A percentile compares a stretch with the other conserved stretches of the same genome.
phyloP scores from a whole-genome alignment of 2,797 vertebrate species.

The Lutjanus argentimaculatus region DNA sequence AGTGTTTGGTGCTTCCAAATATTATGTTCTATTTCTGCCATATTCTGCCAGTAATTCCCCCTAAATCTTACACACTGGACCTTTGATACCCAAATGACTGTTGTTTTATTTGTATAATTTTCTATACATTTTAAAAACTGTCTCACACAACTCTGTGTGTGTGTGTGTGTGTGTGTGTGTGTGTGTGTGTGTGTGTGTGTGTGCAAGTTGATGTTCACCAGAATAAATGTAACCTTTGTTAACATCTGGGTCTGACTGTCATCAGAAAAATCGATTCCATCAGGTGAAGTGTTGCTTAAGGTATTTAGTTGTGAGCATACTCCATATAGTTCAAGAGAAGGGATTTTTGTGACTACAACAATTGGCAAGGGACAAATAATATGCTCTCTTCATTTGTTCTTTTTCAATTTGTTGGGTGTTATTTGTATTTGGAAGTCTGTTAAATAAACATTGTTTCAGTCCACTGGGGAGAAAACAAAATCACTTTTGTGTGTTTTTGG shows the following conservation, averaged over 20 bases:
- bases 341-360: not conserved
- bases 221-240: not conserved
- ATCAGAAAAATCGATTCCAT: not conserved
- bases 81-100: not conserved
- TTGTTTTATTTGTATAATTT: conserved; percentile 14
- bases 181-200: not conserved
- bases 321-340: not conserved
- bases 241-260: not conserved
- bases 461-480: not conserved
- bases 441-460: not conserved
- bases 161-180: not conserved
- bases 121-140: not conserved
- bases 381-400: not conserved
- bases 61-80: no score
- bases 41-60: no score
- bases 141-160: not conserved
- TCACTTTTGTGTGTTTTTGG: not conserved
- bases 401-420: not conserved
- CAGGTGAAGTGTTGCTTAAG: not conserved
- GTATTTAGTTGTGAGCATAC: not conserved
- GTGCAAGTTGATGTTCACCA: not conserved
- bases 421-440: not conserved
- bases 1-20: no score
- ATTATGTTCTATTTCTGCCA: no score
- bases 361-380: not conserved